Percentiles rank a stretch among this genome's conserved stretches.
Evolutionary conservation across 2,113 vertebrate genomes (phyloP).

Genomic region (Vulpes vulpes): DNA sequence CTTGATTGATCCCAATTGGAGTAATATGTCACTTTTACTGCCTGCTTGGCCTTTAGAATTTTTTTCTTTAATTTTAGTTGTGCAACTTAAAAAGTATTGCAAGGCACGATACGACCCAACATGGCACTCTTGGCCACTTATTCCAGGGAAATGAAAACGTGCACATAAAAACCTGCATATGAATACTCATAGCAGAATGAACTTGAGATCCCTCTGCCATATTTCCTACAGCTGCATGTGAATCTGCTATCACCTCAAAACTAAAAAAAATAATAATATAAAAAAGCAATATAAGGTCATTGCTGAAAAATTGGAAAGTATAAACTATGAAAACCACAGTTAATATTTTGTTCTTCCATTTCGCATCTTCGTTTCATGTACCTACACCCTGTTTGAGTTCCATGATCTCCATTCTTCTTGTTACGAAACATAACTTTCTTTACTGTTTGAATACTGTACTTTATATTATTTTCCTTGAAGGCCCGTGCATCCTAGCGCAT

Average conservation of each 20-base stretch:
- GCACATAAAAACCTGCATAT: neutral
- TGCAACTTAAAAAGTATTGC: neutral
- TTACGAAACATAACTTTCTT: neutral
- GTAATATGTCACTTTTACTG: neutral
- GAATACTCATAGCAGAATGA: neutral
- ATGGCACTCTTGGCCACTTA: neutral
- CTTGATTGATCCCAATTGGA: neutral
- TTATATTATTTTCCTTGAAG: neutral
- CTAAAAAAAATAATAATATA: no score
- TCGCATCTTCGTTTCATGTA: neutral
- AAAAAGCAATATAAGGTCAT: neutral
- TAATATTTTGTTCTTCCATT: no score
- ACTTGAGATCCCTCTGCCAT: neutral
- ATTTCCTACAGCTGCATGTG: neutral
- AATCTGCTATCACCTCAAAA: neutral
- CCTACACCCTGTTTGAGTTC: no score
- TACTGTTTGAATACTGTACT: neutral
- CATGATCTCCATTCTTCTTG: neutral
- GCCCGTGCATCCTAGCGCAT: neutral
- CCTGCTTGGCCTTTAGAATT: neutral
- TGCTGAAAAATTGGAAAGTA: neutral
- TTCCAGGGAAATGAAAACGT: neutral
- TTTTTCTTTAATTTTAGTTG: neutral
- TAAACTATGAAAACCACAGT: neutral
- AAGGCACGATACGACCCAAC: rapidly evolving